Percentiles rank a stretch among this genome's conserved stretches.
Evolutionary conservation across 2,888 invertebrate species (phyloP).

Genomic region (Pasiphila rectangulata): DNA sequence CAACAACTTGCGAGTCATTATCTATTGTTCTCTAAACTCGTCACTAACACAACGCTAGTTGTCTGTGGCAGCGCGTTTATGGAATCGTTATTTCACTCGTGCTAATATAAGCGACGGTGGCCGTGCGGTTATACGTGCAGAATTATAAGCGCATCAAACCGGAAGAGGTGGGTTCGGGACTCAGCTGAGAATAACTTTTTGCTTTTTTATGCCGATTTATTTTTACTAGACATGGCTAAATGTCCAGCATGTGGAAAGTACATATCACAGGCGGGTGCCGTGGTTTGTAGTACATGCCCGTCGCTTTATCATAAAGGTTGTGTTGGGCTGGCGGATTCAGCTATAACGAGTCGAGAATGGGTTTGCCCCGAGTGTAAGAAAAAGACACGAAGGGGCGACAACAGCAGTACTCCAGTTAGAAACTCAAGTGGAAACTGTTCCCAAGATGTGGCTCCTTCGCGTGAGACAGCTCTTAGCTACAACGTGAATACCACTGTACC

Average conservation of each 20-base stretch:
- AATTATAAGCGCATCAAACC: neutral
- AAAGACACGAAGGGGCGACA: no score
- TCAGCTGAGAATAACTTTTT: neutral
- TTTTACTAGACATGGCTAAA: neutral
- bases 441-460: no score
- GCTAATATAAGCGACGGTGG: neutral
- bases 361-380: no score
- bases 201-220: neutral
- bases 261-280: neutral
- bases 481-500: no score
- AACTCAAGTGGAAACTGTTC: no score
- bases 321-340: neutral
- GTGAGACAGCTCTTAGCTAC: no score
- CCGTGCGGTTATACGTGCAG: neutral
- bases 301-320: neutral
- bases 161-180: neutral
- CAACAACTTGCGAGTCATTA: neutral
- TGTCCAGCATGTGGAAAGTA: neutral
- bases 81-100: neutral
- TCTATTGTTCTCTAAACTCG: neutral
- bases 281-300: neutral
- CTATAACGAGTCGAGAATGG: neutral
- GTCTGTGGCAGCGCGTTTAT: neutral
- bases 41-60: neutral
- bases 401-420: no score